These are phyloP conservation scores for Pyrgilauda ruficollis DNA, from an alignment of 2,113 vertebrate genomes.

Conservation along the genomic window DNA sequence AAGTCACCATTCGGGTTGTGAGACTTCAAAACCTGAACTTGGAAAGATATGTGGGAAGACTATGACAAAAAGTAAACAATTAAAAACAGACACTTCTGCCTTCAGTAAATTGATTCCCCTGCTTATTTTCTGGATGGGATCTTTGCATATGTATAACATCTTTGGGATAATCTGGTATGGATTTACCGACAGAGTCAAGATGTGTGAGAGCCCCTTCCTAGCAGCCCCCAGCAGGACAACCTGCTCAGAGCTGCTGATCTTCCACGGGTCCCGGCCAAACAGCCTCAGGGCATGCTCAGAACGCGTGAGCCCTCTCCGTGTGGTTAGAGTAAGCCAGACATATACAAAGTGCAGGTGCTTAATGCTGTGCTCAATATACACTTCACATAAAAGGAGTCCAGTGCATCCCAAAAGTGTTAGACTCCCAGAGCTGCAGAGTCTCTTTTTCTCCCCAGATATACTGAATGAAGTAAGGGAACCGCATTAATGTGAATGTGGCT, in stretches of 20 bases:
- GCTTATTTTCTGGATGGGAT: background rate
- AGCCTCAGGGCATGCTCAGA: background rate
- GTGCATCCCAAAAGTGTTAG: background rate
- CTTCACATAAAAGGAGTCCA: background rate
- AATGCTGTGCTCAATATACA: background rate
- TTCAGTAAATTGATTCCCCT: background rate
- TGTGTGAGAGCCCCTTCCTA: background rate
- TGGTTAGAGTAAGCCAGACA: background rate
- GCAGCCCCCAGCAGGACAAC: background rate
- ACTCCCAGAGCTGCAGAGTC: background rate
- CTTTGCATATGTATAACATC: background rate
- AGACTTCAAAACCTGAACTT: background rate
- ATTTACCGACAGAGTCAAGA: background rate
- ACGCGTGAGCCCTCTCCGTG: fast-evolving
- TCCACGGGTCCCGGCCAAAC: background rate
- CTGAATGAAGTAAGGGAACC: background rate
- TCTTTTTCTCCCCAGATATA: background rate
- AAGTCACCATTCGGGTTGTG: background rate
- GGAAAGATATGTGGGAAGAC: background rate
- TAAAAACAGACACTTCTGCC: background rate
- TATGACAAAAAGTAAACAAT: background rate
- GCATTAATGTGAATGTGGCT: background rate
- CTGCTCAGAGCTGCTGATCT: background rate
- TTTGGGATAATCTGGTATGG: background rate
- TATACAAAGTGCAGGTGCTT: background rate